These are phyloP conservation scores for Elysia crispata DNA, from an alignment of 2,888 invertebrate genomes.

Conservation along the genomic window DNA sequence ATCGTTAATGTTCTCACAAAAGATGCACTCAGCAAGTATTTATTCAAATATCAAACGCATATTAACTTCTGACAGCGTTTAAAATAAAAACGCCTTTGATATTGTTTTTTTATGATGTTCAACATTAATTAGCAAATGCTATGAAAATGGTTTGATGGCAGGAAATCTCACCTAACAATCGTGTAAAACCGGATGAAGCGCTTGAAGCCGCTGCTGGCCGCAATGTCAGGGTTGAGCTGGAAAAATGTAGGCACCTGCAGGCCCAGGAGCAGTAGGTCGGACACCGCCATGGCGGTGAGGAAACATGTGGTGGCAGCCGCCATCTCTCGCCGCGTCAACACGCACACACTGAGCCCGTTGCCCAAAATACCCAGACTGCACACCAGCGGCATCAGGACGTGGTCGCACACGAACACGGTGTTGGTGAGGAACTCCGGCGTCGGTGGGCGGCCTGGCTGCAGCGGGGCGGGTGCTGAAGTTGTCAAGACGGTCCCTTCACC, in stretches of 20 bases:
- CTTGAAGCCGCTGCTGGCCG: slow-evolving; percentile 44
- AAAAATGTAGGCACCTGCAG: slow-evolving; percentile 55
- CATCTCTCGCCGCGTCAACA: slow-evolving; percentile 57
- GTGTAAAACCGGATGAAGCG: slow-evolving; percentile 53
- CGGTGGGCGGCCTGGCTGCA: slow-evolving; percentile 11
- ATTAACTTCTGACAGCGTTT: too few species aligned
- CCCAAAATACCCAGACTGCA: slow-evolving; percentile 56
- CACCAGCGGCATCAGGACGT: slow-evolving; percentile 53
- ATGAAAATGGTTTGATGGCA: not conserved
- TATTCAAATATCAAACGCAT: too few species aligned
- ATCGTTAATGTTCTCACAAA: too few species aligned
- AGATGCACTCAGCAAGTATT: too few species aligned
- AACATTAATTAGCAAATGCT: too few species aligned
- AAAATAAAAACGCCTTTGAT: too few species aligned
- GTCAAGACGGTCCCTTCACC: not conserved
- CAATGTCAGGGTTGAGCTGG: slow-evolving; percentile 45
- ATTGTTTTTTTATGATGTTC: too few species aligned
- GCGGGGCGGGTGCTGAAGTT: not conserved
- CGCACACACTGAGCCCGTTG: slow-evolving; percentile 56
- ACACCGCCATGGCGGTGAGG: slow-evolving; percentile 57
- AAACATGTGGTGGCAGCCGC: slow-evolving; percentile 56
- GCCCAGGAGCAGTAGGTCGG: slow-evolving; percentile 55
- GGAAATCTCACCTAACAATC: slow-evolving; percentile 54
- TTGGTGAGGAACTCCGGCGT: slow-evolving; percentile 41
- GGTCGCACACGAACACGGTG: slow-evolving; percentile 48